These are phyloP conservation scores for Zaprionus ornatus DNA, from an alignment of 1,140 invertebrate genomes.

Conservation along the genomic window DNA sequence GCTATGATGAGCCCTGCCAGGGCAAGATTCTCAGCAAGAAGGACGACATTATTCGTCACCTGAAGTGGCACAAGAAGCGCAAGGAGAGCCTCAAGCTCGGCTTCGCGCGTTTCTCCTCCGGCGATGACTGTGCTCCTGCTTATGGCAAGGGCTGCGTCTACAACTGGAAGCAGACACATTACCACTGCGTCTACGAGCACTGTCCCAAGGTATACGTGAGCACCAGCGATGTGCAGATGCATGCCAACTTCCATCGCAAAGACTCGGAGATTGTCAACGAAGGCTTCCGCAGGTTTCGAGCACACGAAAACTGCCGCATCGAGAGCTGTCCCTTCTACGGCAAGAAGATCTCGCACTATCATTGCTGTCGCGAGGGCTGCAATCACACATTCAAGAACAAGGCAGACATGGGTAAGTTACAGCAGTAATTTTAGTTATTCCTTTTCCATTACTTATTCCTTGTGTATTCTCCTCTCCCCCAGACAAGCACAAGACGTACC, in stretches of 20 bases:
- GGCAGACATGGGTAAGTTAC: slow-evolving; percentile 97
- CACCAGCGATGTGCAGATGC: slow-evolving; percentile 99
- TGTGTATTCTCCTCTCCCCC: slow-evolving; percentile 24
- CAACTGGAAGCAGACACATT: slow-evolving; percentile 98
- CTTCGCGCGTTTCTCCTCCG: slow-evolving; percentile 95
- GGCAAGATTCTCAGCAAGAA: slow-evolving; percentile 97
- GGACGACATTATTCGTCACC: slow-evolving; percentile 98
- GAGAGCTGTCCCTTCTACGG: slow-evolving; percentile 94
- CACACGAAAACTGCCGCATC: slow-evolving; percentile 82
- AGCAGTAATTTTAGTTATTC: background rate
- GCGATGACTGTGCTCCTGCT: slow-evolving; percentile 93
- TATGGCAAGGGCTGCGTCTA: slow-evolving; percentile 91
- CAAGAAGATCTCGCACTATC: slow-evolving; percentile 99
- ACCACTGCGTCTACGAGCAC: slow-evolving; percentile 97
- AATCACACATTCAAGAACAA: slow-evolving; percentile 99
- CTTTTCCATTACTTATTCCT: background rate
- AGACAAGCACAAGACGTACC: slow-evolving; percentile 99
- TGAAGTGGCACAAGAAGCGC: slow-evolving; percentile 99
- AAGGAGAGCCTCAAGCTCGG: slow-evolving; percentile 98
- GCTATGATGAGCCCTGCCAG: slow-evolving; percentile 92
- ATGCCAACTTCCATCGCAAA: slow-evolving; percentile 99
- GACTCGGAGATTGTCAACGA: slow-evolving; percentile 98
- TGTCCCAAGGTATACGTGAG: slow-evolving; percentile 99
- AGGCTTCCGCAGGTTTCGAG: slow-evolving; percentile 86
- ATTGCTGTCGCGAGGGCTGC: slow-evolving; percentile 95